A percentile compares a stretch with the other conserved stretches of the same genome.
Conservation (phyloP, 2,888 invertebrate genomes). For the Spicauda simplicius region DNA sequence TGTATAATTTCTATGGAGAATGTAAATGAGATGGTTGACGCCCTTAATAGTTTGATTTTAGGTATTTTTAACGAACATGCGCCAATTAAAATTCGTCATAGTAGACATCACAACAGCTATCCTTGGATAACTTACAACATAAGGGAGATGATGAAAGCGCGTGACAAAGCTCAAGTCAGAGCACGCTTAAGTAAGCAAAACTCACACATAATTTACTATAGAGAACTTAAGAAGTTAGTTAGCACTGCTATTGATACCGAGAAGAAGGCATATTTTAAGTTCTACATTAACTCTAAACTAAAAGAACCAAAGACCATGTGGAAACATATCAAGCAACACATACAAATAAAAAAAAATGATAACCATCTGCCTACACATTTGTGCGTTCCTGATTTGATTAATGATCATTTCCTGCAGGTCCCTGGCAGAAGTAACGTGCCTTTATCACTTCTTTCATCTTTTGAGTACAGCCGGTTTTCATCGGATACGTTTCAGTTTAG, state of each 20-base stretch:
- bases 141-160: slow-evolving; percentile 18
- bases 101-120: not conserved
- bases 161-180: slow-evolving; percentile 10
- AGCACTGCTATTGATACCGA: too few species aligned
- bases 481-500: not conserved
- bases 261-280: too few species aligned
- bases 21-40: not conserved
- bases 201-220: slow-evolving; percentile 1
- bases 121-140: too few species aligned
- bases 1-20: not conserved
- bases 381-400: slow-evolving; percentile 5
- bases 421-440: not conserved
- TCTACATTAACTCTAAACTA: too few species aligned
- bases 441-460: not conserved
- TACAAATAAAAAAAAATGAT: slow-evolving; percentile 11
- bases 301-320: too few species aligned
- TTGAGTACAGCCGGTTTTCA: not conserved
- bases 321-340: too few species aligned
- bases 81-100: not conserved
- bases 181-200: not conserved
- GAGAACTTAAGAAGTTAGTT: too few species aligned
- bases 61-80: not conserved
- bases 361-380: slow-evolving; percentile 1
- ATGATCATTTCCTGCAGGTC: slow-evolving; percentile 9
- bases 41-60: not conserved